These are phyloP conservation scores for Clarias magur DNA, from an alignment of 2,113 vertebrate species.

Conservation along the genomic window DNA sequence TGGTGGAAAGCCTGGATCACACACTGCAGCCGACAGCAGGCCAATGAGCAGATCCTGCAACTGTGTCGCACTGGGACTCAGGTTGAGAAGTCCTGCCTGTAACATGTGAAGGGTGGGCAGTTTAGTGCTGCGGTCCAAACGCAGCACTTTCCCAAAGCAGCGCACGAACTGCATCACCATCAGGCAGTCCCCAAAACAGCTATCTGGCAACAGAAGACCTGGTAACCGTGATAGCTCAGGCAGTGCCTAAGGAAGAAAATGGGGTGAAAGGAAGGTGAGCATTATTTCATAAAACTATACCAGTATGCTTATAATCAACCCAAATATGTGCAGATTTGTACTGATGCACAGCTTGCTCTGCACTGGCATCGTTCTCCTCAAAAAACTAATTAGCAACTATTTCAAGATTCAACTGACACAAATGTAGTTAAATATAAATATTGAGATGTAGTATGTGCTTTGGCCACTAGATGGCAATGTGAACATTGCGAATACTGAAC, in stretches of 20 bases:
- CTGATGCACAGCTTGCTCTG: not conserved
- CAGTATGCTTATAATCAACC: not conserved
- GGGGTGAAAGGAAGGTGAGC: not conserved
- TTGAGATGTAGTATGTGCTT: not conserved
- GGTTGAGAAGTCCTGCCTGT: slow-evolving; percentile 89
- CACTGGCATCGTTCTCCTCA: not conserved
- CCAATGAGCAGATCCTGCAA: slow-evolving; percentile 90
- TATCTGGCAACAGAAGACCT: slow-evolving; percentile 85
- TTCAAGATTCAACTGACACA: not conserved
- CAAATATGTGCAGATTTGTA: not conserved
- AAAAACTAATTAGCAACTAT: not conserved
- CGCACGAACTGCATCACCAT: slow-evolving; percentile 92
- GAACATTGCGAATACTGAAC: slow-evolving; percentile 6
- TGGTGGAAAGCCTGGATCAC: slow-evolving; percentile 88
- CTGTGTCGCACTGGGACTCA: slow-evolving; percentile 80
- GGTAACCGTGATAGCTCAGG: slow-evolving; percentile 85
- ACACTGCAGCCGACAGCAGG: slow-evolving; percentile 86
- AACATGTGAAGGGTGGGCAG: slow-evolving; percentile 81
- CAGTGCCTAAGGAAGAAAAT: slow-evolving; percentile 74
- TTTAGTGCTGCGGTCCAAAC: slow-evolving; percentile 79
- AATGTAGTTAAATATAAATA: not conserved
- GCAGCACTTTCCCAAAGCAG: slow-evolving; percentile 92
- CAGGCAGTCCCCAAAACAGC: slow-evolving; percentile 87
- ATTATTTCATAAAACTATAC: not conserved
- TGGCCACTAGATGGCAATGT: slow-evolving; percentile 69